A percentile compares a stretch with the other conserved stretches of the same genome.
Evolutionary conservation across 2,888 invertebrate species (phyloP).

Genomic region (Camptogramma bilineatum): DNA sequence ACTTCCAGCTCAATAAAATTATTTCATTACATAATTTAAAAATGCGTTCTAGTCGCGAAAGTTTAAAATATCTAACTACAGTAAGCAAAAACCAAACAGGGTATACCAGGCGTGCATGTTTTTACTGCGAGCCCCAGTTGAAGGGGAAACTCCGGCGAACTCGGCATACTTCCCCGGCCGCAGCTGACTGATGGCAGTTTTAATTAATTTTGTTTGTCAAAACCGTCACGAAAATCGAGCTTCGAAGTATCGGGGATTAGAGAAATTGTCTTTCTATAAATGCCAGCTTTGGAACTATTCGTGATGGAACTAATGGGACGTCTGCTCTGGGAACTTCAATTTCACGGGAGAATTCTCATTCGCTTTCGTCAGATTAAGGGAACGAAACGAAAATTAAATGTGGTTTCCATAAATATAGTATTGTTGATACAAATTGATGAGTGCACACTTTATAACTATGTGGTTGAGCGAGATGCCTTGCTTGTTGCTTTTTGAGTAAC

Average conservation of each 20-base stretch:
- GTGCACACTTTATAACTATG: too few species aligned
- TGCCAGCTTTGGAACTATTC: slow-evolving; percentile 6
- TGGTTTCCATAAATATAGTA: not conserved
- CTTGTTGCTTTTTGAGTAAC: too few species aligned
- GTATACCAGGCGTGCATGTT: not conserved
- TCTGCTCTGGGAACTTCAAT: not conserved
- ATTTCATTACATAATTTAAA: too few species aligned
- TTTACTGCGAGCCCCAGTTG: not conserved
- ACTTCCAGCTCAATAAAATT: too few species aligned
- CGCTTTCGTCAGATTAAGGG: not conserved
- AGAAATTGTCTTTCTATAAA: slow-evolving; percentile 22
- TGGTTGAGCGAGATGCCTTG: too few species aligned
- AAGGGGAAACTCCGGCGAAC: not conserved
- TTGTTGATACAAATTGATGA: too few species aligned
- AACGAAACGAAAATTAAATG: not conserved
- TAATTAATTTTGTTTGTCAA: slow-evolving; percentile 44
- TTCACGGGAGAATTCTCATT: not conserved
- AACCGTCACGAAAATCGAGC: slow-evolving; percentile 44
- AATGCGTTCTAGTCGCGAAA: too few species aligned
- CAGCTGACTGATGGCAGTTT: slow-evolving; percentile 37
- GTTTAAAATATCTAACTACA: too few species aligned
- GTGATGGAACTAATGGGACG: slow-evolving; percentile 2
- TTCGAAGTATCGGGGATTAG: slow-evolving; percentile 44
- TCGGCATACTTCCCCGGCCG: slow-evolving; percentile 26
- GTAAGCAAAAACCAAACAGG: too few species aligned